Evolutionary conservation across 1,140 invertebrate genomes (phyloP).

Genomic region (Anthonomus grandis): DNA sequence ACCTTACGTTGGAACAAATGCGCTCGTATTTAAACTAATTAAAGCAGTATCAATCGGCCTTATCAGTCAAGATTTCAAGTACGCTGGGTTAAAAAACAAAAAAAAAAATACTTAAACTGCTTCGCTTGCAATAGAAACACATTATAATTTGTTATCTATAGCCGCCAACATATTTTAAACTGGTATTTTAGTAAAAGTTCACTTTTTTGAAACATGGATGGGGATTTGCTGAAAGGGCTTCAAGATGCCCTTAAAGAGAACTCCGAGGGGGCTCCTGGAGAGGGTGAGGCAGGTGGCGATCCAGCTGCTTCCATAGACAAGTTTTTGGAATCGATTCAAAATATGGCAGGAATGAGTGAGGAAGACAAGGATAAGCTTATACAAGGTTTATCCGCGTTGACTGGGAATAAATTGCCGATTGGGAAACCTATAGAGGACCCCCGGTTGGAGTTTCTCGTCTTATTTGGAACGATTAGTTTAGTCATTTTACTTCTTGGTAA

Average conservation of each 20-base stretch:
- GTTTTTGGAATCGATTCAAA: slow-evolving; percentile 5
- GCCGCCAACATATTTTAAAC: not conserved
- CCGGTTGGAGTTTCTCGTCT: slow-evolving; percentile 9
- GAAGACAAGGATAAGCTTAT: slow-evolving; percentile 9
- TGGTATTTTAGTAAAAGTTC: not conserved
- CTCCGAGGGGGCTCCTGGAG: not conserved
- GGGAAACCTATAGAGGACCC: slow-evolving; percentile 1
- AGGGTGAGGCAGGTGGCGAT: not conserved
- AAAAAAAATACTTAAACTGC: too few species aligned
- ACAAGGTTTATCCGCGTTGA: not conserved
- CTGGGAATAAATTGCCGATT: not conserved
- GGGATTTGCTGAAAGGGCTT: slow-evolving; percentile 16
- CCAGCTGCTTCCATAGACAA: not conserved
- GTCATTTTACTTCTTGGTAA: too few species aligned
- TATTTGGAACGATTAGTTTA: too few species aligned
- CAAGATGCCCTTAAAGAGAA: slow-evolving; percentile 3
- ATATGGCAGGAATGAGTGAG: slow-evolving; percentile 2
- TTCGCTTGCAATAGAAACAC: not conserved
- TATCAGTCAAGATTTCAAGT: too few species aligned
- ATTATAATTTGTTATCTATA: not conserved
- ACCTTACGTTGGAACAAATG: too few species aligned
- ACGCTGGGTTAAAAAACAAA: too few species aligned
- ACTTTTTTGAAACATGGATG: slow-evolving; percentile 9
- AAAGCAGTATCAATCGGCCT: too few species aligned
- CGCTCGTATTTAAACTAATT: too few species aligned